Evolutionary conservation across 2,113 vertebrate genomes (phyloP), one percentile per base, ranked within the genome.

Genomic region (Gavialis gangeticus): DNA sequence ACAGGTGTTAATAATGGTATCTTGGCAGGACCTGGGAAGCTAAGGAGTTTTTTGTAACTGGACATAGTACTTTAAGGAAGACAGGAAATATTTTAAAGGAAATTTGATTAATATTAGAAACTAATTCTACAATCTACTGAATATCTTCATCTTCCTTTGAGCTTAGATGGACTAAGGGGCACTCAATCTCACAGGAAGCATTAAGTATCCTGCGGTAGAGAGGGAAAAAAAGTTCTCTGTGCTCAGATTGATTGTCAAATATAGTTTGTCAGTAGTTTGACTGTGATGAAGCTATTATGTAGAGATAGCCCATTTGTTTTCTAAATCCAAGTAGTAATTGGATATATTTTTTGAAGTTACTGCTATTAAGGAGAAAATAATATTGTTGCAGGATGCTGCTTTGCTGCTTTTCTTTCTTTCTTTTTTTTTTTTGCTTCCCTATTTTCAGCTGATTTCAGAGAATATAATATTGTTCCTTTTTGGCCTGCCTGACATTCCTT

Each of bases 201-300:
- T 34, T 46, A 30, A 9, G 54, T 63, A 81, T 59, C 69, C 59
- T 71, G 25, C 27, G 77, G 24, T 84, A 67, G 56, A 11, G 24
- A 55, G 73, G 92, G 73, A 92, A 89, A 96, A 87, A 16, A 71
- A 16, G 55, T 84, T 73, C 66, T 88, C 88, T 94, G 83, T 96
- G 57, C 12, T 63, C 77, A 11, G 28, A 16, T 14, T 73, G 58
- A 34, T 84, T 75, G 46, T 46, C 46, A 76, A 66, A 67, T 59
- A 4, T 55, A 24, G 75, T 73, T 94, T 87, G 66, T 90, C 82
- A 93, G 91, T 88, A n/a, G 30, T 58, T 84, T 84, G 82, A 8
- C 80, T 54, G 19, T 30, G 16, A 25, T 87, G 88, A 81, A 93
- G 92, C 91, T 25, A 0, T 58, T 79, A n/a, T 73, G 77, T 59